Percentiles rank a stretch among this genome's conserved stretches.
Evolutionary conservation across 2,797 vertebrate genomes (phyloP).

Genomic region (Bradypus variegatus): DNA sequence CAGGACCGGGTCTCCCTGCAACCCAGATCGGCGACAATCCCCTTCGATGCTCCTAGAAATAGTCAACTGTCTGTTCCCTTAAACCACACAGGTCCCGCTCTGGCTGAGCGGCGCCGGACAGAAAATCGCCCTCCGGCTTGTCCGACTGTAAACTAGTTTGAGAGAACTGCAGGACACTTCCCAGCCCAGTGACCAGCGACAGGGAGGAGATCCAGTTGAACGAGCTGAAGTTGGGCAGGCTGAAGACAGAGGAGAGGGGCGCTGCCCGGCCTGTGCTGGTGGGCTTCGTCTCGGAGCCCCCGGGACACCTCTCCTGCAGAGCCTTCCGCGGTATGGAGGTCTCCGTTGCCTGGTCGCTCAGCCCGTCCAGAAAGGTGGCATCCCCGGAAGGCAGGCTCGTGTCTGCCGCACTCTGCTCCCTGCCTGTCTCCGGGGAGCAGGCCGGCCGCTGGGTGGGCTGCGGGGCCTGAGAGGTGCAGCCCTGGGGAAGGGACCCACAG

Average conservation of each 20-base stretch:
- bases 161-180: conserved; percentile 74
- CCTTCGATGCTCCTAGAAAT: conserved; percentile 60
- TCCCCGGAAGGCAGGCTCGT: conserved; percentile 19
- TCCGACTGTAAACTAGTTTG: conserved; percentile 69
- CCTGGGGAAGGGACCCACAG: conserved; percentile 38
- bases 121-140: conserved; percentile 53
- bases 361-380: conserved; percentile 49
- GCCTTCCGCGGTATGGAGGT: conserved; percentile 56
- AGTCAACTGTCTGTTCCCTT: conserved; percentile 61
- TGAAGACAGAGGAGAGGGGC: conserved; percentile 56
- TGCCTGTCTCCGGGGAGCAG: conserved; percentile 46
- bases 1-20: conserved; percentile 66
- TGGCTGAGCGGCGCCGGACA: conserved; percentile 60
- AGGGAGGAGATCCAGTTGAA: conserved; percentile 80
- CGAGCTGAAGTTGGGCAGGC: conserved; percentile 68
- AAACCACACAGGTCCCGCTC: not conserved
- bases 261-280: conserved; percentile 28
- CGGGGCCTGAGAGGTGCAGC: conserved; percentile 14
- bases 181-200: conserved; percentile 73
- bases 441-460: conserved; percentile 41
- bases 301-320: conserved; percentile 63
- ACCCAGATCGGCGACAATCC: conserved; percentile 30
- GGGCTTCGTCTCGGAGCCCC: conserved; percentile 41
- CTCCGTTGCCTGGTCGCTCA: conserved; percentile 43
- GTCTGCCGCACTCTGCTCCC: conserved; percentile 37